Evolutionary conservation across 2,797 vertebrate genomes (phyloP), one percentile per base, ranked within the genome.

Genomic region (Tinamus major): DNA sequence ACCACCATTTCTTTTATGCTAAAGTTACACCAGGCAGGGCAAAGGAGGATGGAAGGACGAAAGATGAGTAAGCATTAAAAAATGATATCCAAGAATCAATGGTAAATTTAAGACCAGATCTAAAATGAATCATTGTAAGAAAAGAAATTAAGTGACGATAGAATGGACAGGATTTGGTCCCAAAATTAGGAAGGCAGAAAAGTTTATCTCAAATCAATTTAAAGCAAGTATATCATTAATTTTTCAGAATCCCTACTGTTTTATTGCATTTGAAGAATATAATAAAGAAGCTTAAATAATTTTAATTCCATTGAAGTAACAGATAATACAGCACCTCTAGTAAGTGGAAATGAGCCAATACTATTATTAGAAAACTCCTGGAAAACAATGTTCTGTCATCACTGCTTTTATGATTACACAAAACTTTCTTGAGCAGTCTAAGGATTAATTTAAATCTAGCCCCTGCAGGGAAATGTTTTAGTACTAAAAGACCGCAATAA

Each of bases 401-500:
- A 51, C 11, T 1, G 13, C 39, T 79, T 79, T 69, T 62, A 61
- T 53, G 33, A 86, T 63, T 79, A 86, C 27, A 90, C 17, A 68
- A 79, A 86, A 81, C 39, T 72, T 94, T 81, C 31, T 51, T n/a
- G 26, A 81, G 39, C 76, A 80, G 11, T 49, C 63, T 71, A 49
- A 84, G 80, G 74, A 90, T 76, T 92, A 91, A 83, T 37, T 88
- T 72, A 88, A 55, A 69, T 42, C 41, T 53, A 85, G 16, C 9
- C 44, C 65, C 79, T 78, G 56, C 68, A 80, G 16, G 53, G 70
- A 91, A 87, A 79, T 82, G 33, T 80, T 53, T 39, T 29, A 76
- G 27, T 58, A 88, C 17, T 42, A 86, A 26, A 81, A 68, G 29
- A 78, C 4, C 10, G 61, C 49, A 41, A 77, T 7, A 83, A 59